These are phyloP conservation scores for Xenops minutus DNA, from an alignment of 2,797 vertebrate genomes.

Conservation along the genomic window DNA sequence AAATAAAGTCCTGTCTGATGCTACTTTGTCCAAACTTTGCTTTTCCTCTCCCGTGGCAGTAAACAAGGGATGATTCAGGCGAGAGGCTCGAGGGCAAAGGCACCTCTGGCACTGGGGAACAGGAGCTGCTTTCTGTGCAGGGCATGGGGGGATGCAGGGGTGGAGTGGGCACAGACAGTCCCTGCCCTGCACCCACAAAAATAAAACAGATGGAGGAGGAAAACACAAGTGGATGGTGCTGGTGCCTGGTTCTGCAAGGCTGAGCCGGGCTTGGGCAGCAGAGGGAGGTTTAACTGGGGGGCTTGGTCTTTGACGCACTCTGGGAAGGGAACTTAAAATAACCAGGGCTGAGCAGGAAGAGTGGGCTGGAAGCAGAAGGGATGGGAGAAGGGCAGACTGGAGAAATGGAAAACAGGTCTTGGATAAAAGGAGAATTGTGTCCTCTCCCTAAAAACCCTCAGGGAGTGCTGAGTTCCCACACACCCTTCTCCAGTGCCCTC, in stretches of 20 bases:
- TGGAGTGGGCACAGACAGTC: background rate
- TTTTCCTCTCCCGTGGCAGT: background rate
- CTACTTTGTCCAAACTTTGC: background rate
- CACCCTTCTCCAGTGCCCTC: background rate
- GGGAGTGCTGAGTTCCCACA: fast-evolving
- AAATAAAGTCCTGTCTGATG: background rate
- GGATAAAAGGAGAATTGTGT: background rate
- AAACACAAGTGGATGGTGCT: background rate
- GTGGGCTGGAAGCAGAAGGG: background rate
- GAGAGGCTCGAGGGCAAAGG: conserved; percentile 55
- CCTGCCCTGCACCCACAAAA: background rate
- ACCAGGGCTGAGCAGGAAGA: background rate
- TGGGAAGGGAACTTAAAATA: background rate
- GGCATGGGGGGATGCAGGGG: background rate
- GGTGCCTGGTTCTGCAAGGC: fast-evolving
- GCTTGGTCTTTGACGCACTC: fast-evolving
- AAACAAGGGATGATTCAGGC: conserved; percentile 66
- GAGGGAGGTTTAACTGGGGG: background rate
- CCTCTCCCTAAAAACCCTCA: fast-evolving
- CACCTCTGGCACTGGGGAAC: background rate
- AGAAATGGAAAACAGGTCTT: background rate
- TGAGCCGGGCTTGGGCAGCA: background rate
- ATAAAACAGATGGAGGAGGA: background rate
- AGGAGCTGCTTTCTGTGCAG: conserved; percentile 41
- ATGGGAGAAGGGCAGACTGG: background rate